phyloP scores from a whole-genome alignment of 2,113 vertebrate species.

The Brachirus orientalis region DNA sequence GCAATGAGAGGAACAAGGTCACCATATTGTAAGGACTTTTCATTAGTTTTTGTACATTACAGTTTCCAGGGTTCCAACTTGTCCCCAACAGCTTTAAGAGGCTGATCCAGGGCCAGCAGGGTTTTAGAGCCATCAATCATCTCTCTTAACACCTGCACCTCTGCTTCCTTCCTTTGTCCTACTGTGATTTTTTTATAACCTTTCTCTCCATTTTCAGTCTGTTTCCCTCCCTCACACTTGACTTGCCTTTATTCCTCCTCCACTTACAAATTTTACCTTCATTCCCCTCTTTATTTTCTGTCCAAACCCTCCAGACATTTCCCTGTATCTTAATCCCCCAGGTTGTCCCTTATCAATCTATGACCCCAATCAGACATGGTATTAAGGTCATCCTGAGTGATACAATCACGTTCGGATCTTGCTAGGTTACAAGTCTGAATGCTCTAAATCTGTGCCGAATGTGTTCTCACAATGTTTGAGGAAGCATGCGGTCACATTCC shows the following conservation, averaged over 20 bases:
- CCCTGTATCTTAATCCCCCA: constrained; percentile 39
- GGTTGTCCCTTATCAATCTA: constrained; percentile 32
- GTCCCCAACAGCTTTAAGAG: constrained; percentile 23
- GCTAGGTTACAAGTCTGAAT: no score
- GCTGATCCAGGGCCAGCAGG: constrained; percentile 29
- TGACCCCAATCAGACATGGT: no score
- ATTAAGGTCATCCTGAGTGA: no score
- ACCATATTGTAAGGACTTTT: no score
- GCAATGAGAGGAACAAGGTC: no score
- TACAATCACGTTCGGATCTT: no score
- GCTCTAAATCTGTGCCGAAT: no score
- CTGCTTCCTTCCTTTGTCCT: constrained; percentile 1
- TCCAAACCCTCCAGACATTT: background rate
- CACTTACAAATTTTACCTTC: no score
- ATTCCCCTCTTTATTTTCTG: background rate
- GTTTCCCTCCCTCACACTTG: background rate
- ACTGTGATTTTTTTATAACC: constrained; percentile 17
- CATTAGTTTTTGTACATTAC: no score
- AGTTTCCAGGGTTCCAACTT: constrained; percentile 5
- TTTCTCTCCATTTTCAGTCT: background rate
- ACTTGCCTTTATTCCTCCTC: background rate
- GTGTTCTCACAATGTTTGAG: no score
- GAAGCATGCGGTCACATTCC: no score
- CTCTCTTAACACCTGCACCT: constrained; percentile 24
- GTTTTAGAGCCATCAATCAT: constrained; percentile 49